phyloP scores from a whole-genome alignment of 1,140 invertebrate species.

The Maniola jurtina region DNA sequence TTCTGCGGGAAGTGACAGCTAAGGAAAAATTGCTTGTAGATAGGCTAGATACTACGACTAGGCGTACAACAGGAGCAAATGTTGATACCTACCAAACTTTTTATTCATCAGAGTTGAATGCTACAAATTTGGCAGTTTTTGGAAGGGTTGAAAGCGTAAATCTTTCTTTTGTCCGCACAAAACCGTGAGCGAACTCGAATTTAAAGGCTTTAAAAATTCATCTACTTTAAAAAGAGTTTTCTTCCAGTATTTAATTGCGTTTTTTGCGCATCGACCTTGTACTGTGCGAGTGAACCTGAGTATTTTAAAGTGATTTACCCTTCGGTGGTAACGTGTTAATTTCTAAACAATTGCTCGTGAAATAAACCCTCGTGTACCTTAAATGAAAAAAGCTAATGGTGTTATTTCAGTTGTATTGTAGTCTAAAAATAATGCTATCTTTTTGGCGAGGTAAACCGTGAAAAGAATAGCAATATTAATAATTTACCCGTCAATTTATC shows the following conservation, averaged over 20 bases:
- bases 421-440: too few relatives aligned
- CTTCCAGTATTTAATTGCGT: slow-evolving; percentile 13
- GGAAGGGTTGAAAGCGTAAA: slow-evolving; percentile 18
- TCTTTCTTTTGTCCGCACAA: slow-evolving; percentile 23
- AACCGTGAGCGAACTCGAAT: slow-evolving; percentile 24
- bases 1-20: too few relatives aligned
- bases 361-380: too few relatives aligned
- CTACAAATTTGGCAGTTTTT: slow-evolving; percentile 14
- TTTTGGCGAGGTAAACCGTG: too few relatives aligned
- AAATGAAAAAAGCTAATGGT: too few relatives aligned
- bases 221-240: slow-evolving; percentile 22
- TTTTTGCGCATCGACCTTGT: slow-evolving; percentile 6
- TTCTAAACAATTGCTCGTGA: neutral
- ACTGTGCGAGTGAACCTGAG: neutral
- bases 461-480: too few relatives aligned
- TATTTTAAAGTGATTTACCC: slow-evolving; percentile 4
- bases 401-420: too few relatives aligned
- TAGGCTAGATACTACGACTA: too few relatives aligned
- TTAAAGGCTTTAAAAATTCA: slow-evolving; percentile 29
- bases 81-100: neutral
- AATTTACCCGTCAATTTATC: too few relatives aligned
- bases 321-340: neutral
- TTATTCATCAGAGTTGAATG: neutral
- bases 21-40: too few relatives aligned
- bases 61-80: neutral